Conservation (phyloP, 2,797 vertebrate genomes). For the Delichon dasypus region DNA sequence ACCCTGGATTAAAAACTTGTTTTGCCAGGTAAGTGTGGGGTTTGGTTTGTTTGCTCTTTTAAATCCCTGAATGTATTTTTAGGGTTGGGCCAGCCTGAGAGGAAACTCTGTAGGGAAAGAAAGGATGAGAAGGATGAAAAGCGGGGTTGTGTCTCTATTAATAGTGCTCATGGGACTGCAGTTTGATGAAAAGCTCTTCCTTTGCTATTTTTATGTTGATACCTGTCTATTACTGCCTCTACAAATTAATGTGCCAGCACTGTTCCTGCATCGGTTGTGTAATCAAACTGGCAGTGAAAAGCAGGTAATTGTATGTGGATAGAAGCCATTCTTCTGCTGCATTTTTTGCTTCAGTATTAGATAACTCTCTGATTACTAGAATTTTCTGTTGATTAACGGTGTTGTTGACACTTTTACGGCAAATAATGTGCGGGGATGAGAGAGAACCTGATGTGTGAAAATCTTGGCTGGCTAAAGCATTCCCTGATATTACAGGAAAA, state of each 20-base stretch:
- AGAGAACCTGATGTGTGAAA: background rate
- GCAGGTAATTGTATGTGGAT: background rate
- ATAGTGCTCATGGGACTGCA: background rate
- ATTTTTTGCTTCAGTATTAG: background rate
- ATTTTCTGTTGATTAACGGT: background rate
- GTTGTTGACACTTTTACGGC: background rate
- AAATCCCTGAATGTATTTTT: background rate
- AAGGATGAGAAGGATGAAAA: background rate
- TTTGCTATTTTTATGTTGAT: background rate
- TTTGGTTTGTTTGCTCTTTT: background rate
- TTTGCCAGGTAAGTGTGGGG: background rate
- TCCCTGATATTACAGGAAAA: background rate
- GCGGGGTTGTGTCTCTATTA: background rate
- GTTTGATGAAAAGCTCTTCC: background rate
- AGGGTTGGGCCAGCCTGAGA: background rate
- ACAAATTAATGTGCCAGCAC: background rate
- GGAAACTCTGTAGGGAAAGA: background rate
- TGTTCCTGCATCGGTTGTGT: background rate
- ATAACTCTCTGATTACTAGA: background rate
- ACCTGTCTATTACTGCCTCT: background rate
- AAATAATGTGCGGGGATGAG: background rate
- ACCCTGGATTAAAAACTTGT: background rate
- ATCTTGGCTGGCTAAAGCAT: background rate
- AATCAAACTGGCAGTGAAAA: background rate
- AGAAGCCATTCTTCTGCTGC: background rate